Conservation (phyloP, 2,113 vertebrate species). For the Nibea albiflora region DNA sequence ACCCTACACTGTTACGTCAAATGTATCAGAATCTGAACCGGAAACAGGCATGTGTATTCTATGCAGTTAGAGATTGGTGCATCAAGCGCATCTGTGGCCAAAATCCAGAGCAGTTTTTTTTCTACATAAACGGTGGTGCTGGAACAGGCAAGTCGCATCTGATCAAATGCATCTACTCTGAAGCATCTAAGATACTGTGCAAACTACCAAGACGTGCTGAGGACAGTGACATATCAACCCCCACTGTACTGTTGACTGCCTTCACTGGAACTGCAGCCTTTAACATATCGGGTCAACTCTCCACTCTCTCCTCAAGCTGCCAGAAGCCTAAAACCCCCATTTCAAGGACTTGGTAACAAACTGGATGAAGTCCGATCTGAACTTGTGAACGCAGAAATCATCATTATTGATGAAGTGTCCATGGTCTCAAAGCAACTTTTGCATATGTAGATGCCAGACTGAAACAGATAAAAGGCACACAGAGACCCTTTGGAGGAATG, state of each 20-base stretch:
- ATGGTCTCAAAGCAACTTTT: slow-evolving; percentile 44
- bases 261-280: slow-evolving; percentile 42
- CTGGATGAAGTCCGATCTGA: slow-evolving; percentile 6
- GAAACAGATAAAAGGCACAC: too few relatives aligned
- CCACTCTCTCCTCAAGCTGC: slow-evolving; percentile 31
- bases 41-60: neutral
- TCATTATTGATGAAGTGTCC: slow-evolving; percentile 49
- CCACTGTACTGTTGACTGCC: slow-evolving; percentile 22
- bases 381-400: slow-evolving; percentile 42
- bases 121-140: neutral
- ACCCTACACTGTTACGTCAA: too few relatives aligned
- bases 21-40: neutral
- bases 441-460: too few relatives aligned
- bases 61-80: neutral
- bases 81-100: neutral
- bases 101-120: neutral
- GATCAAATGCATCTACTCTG: neutral
- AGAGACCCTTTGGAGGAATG: too few relatives aligned
- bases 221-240: slow-evolving; percentile 3
- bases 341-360: too few relatives aligned
- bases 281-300: slow-evolving; percentile 23
- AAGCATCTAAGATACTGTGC: too few relatives aligned
- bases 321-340: too few relatives aligned
- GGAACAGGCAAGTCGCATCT: neutral
- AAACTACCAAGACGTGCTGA: slow-evolving; percentile 3